These are phyloP conservation scores for Charina bottae DNA, from an alignment of 2,113 vertebrate species.

Conservation along the genomic window DNA sequence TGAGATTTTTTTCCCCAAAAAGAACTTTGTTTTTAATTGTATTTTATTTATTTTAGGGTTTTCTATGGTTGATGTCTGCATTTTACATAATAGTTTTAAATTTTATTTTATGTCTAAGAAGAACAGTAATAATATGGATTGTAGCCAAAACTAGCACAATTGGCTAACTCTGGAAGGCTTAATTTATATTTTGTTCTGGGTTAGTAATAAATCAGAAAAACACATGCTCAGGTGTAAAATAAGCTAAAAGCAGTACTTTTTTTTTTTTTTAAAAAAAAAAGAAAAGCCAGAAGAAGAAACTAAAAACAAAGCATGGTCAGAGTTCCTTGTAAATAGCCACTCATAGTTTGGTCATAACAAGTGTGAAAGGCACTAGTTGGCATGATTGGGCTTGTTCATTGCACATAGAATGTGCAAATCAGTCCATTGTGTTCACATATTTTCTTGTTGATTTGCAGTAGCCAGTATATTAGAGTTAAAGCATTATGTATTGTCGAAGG, in stretches of 20 bases:
- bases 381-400: not conserved
- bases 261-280: not conserved
- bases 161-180: not conserved
- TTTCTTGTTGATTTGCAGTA: not conserved
- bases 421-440: not conserved
- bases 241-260: not conserved
- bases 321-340: too few species aligned
- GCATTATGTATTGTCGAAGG: too few species aligned
- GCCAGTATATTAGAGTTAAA: not conserved
- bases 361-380: not conserved
- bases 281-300: not conserved
- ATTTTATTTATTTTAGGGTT: not conserved
- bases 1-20: not conserved
- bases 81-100: not conserved
- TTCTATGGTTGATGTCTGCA: not conserved
- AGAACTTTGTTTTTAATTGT: not conserved
- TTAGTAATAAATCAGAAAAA: not conserved
- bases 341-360: not conserved
- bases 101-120: not conserved
- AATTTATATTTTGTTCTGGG: not conserved
- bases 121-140: not conserved
- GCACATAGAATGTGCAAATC: not conserved
- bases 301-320: not conserved
- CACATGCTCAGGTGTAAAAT: not conserved
- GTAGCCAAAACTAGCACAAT: not conserved